Conservation (phyloP, 1,140 invertebrate genomes). For the Gerris buenoi region DNA sequence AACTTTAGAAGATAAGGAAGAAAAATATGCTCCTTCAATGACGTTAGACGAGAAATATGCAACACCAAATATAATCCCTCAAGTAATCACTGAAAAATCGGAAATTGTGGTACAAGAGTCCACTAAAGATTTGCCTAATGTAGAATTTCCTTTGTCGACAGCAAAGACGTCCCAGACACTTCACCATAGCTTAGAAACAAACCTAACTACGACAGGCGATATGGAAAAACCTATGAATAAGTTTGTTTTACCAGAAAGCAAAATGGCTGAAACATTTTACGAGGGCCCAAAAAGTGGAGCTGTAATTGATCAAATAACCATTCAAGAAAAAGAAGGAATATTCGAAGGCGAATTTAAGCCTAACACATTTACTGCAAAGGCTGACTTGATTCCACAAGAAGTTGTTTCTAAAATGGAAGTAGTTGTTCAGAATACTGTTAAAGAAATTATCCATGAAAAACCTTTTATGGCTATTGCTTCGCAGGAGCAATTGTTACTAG, state of each 20-base stretch:
- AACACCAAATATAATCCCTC: slow-evolving; percentile 15
- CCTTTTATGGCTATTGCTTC: slow-evolving; percentile 14
- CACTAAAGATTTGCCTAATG: slow-evolving; percentile 16
- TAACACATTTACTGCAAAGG: slow-evolving; percentile 19
- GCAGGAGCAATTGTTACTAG: slow-evolving; percentile 16
- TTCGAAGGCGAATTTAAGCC: slow-evolving; percentile 19
- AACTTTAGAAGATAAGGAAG: slow-evolving; percentile 27
- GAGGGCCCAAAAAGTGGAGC: slow-evolving; percentile 21
- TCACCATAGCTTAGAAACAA: slow-evolving; percentile 18
- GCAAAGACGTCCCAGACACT: slow-evolving; percentile 16
- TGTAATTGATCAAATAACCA: slow-evolving; percentile 23
- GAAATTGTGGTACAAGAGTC: slow-evolving; percentile 25
- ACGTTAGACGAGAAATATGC: slow-evolving; percentile 17
- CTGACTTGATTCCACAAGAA: slow-evolving; percentile 27
- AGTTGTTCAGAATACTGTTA: slow-evolving; percentile 11
- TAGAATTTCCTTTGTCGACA: slow-evolving; percentile 7
- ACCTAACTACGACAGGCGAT: slow-evolving; percentile 18
- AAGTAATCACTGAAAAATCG: slow-evolving; percentile 16
- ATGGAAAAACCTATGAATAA: slow-evolving; percentile 16
- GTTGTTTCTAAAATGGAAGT: slow-evolving; percentile 19
- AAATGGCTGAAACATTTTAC: slow-evolving; percentile 20
- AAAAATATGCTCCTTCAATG: slow-evolving; percentile 9
- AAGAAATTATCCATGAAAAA: slow-evolving; percentile 10
- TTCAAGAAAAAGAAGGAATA: slow-evolving; percentile 22
- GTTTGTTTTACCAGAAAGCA: slow-evolving; percentile 18